Percentiles rank a stretch among this genome's conserved stretches.
Evolutionary conservation across 2,888 invertebrate species (phyloP).

Genomic region (Chaetogeoica ovagalla): DNA sequence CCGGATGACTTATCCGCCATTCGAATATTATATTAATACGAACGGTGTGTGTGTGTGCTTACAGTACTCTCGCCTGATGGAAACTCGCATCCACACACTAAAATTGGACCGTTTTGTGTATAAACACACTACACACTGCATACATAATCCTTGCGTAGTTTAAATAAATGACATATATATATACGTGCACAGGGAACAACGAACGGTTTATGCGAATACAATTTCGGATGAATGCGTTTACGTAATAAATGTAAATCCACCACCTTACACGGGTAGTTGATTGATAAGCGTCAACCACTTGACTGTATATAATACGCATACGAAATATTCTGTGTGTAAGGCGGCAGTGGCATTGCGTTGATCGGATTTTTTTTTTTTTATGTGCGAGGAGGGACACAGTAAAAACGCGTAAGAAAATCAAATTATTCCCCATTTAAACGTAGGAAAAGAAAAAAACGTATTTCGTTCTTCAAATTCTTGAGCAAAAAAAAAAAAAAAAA

Average conservation of each 20-base stretch:
- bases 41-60: neutral
- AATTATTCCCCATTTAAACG: too few species aligned
- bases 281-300: neutral
- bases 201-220: neutral
- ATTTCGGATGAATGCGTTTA: neutral
- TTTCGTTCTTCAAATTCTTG: too few species aligned
- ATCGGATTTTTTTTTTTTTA: too few species aligned
- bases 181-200: neutral
- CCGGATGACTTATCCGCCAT: neutral
- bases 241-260: conserved; percentile 2
- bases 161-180: neutral
- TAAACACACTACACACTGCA: neutral
- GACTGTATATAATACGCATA: too few species aligned
- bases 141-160: too few species aligned
- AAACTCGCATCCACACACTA: neutral
- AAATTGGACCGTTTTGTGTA: neutral
- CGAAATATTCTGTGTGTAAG: too few species aligned
- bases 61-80: neutral
- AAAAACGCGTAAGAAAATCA: too few species aligned
- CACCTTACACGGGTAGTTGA: neutral
- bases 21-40: neutral
- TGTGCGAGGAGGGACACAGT: too few species aligned
- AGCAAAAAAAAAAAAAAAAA: too few species aligned
- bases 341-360: too few species aligned
- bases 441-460: too few species aligned